Percentiles rank a stretch among this genome's conserved stretches.
phyloP scores from a whole-genome alignment of 2,113 vertebrate genomes.

The Bubo scandiacus region DNA sequence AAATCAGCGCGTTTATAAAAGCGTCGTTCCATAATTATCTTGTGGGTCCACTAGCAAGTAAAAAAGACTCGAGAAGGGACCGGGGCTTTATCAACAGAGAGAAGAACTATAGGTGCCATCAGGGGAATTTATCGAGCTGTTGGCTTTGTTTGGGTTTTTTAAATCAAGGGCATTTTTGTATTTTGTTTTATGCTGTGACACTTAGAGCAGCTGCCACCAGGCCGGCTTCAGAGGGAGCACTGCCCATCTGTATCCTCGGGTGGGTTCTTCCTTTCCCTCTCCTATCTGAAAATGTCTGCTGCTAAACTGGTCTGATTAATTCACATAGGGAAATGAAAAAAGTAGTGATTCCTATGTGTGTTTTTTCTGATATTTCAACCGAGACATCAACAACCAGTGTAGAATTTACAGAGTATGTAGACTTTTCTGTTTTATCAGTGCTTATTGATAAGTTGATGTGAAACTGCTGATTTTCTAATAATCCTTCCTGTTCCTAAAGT shows the following conservation, averaged over 20 bases:
- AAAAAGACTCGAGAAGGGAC: too few relatives aligned
- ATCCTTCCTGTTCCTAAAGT: too few relatives aligned
- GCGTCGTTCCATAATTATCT: background rate
- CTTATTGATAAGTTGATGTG: background rate
- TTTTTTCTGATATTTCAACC: background rate
- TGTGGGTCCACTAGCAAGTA: too few relatives aligned
- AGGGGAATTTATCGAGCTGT: too few relatives aligned
- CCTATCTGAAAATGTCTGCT: background rate
- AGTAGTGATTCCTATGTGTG: background rate
- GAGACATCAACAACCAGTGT: too few relatives aligned
- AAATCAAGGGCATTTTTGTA: fast-evolving
- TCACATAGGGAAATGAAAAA: background rate
- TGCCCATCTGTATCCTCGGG: background rate
- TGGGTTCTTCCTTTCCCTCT: background rate
- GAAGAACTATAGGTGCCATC: background rate
- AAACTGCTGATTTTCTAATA: background rate
- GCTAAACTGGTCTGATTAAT: too few relatives aligned
- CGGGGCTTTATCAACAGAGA: background rate
- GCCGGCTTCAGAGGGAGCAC: fast-evolving
- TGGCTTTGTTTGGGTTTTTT: background rate
- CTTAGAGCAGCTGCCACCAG: background rate
- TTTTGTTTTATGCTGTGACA: too few relatives aligned
- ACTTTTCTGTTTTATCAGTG: background rate
- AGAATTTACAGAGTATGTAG: background rate
- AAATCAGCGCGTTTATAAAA: background rate